Evolutionary conservation across 1,140 invertebrate species (phyloP).

Genomic region (Heliconius congener): DNA sequence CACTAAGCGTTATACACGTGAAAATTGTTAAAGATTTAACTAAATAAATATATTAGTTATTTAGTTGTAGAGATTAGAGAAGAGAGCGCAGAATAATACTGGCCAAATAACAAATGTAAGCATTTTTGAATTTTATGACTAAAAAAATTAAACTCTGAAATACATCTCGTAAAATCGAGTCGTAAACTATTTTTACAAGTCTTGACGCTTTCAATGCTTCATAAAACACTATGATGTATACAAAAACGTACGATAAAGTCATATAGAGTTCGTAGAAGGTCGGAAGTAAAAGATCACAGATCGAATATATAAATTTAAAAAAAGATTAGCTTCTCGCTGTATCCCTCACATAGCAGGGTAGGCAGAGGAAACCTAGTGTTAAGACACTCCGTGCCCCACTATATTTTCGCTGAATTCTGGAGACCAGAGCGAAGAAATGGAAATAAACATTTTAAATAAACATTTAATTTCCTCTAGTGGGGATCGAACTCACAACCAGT

Average conservation of each 20-base stretch:
- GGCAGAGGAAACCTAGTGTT: no score
- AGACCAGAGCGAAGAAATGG: no score
- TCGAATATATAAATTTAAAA: not conserved
- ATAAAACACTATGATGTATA: constrained; percentile 39
- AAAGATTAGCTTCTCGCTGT: no score
- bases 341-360: no score
- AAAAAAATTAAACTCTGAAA: constrained; percentile 55
- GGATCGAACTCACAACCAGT: no score
- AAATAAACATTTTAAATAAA: no score
- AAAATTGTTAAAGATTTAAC: not conserved
- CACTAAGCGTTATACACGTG: not conserved
- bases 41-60: no score
- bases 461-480: no score
- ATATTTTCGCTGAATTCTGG: no score
- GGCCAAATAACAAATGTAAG: constrained; percentile 2
- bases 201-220: constrained; percentile 34
- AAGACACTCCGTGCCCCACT: no score
- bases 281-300: constrained; percentile 46
- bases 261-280: constrained; percentile 35
- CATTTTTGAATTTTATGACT: constrained; percentile 47
- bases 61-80: no score
- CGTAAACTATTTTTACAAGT: constrained; percentile 64
- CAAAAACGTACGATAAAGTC: constrained; percentile 28
- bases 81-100: no score
- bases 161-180: constrained; percentile 55